Base-by-base conservation (phyloP, 2,797 vertebrate species). In the Tympanoctomys barrerae region DNA sequence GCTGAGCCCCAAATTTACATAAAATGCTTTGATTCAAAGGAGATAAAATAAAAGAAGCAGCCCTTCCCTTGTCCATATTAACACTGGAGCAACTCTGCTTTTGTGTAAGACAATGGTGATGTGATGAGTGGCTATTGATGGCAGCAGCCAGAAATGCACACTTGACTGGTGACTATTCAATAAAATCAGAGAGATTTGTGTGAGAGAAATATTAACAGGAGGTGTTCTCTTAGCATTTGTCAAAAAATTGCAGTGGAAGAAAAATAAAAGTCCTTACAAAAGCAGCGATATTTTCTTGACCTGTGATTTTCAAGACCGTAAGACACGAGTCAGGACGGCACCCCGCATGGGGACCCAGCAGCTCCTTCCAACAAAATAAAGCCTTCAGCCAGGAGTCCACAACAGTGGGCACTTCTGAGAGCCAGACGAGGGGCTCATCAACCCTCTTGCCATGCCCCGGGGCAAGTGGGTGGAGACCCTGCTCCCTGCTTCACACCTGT, bases 11-110 rank as follows among this genome's bases (percentile, higher is more conserved):
- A 13, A 2, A 75, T 91, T 92, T 39, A 8, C 86, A 66, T 52
- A 46, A 79, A 54, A 26, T n/a, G 46, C 84, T 96, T n/a, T 90
- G 22, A 59, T 68, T 90, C 73, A 73, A 92, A 97, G 61, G 82
- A 61, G 22, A 22, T 8, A n/a, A 93, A 79, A 89, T 59, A 52
- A 83, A 80, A 94, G 77, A 42, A 86, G 33, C 21, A 18, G 24
- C 12, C 3, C 22, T 42, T 90, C 77, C 39, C 87, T 82, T 82
- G 75, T 95, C 26, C 7, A 5, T 59, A 14, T 66, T 75, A n/a
- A 59, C 52, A 59, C 4, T 1, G 73, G 81, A 64, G 57, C 42
- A 84, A 82, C 61, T 59, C 62, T 24, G 52, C 57, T 64, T 88
- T 61, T 62, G 18, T 64, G 46, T 39, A 21, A 64, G 46, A 62